These are phyloP conservation scores for Cassiopea andromeda DNA, from an alignment of 30 jellyfish, hydroid and myxozoan genomes.

Conservation along the genomic window DNA sequence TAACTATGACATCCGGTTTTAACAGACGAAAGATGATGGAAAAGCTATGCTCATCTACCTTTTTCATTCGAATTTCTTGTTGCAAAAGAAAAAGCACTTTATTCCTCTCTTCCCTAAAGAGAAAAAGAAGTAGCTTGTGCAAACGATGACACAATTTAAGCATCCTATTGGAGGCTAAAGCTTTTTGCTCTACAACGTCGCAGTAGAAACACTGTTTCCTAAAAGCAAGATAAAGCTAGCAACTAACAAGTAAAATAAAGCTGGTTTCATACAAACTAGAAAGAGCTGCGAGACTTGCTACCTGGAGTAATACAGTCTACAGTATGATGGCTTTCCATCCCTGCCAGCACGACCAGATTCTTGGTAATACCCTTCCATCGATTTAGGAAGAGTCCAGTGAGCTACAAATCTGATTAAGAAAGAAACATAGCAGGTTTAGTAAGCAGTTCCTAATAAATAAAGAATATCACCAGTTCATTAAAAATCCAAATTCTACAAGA, in stretches of 20 bases:
- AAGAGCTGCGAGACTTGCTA: conserved; percentile 1
- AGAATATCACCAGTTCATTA: background rate
- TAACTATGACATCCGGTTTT: too few relatives aligned
- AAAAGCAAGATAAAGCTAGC: too few relatives aligned
- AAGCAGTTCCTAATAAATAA: background rate
- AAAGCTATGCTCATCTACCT: conserved; percentile 22
- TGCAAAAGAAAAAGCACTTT: conserved; percentile 53
- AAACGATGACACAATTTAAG: background rate
- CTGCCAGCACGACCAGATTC: conserved; percentile 99
- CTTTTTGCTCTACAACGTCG: too few relatives aligned
- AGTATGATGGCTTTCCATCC: conserved; percentile 86
- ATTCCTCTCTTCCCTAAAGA: conserved; percentile 76
- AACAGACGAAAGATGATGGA: background rate
- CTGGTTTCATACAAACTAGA: too few relatives aligned
- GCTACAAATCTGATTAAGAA: conserved; percentile 79
- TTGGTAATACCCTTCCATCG: conserved; percentile 97
- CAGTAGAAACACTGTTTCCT: too few relatives aligned
- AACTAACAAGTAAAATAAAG: too few relatives aligned
- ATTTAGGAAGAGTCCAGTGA: conserved; percentile 93
- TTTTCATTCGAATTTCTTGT: conserved; percentile 66
- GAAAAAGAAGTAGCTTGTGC: background rate
- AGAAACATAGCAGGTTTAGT: background rate
- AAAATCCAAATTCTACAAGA: too few relatives aligned
- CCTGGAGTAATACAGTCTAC: conserved; percentile 95
- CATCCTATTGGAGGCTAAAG: too few relatives aligned